Conservation (phyloP, 2,797 vertebrate genomes). For the Myripristis murdjan region DNA sequence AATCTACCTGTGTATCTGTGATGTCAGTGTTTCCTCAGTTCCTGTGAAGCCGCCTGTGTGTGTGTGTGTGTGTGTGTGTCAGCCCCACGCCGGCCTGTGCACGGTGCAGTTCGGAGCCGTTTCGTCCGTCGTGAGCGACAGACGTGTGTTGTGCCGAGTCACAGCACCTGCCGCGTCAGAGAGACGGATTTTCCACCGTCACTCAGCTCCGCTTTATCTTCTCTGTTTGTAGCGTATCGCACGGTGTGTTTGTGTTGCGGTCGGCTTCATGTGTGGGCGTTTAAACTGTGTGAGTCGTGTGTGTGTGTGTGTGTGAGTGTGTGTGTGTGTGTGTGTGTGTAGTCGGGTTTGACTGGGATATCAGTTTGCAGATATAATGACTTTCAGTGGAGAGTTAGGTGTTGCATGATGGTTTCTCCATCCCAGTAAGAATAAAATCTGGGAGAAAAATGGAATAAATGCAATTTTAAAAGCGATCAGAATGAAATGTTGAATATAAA, state of each 20-base stretch:
- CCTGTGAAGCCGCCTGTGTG: neutral
- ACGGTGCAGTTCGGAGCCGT: conserved; percentile 44
- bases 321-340: neutral
- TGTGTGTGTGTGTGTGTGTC: conserved; percentile 26
- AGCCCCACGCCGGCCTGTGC: conserved; percentile 16
- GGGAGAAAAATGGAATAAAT: no score
- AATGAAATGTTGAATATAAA: no score
- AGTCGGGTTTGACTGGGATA: neutral
- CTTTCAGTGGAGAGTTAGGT: no score
- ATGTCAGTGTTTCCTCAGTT: conserved; percentile 15
- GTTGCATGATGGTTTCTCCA: no score
- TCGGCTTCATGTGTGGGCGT: conserved; percentile 60
- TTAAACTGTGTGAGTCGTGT: neutral
- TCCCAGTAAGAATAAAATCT: no score
- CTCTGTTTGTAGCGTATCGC: conserved; percentile 56
- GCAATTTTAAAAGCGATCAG: no score
- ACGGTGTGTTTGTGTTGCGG: conserved; percentile 61
- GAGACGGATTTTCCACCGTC: conserved; percentile 62
- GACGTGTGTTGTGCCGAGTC: conserved; percentile 54
- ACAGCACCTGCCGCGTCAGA: conserved; percentile 65
- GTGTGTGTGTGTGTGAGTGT: conserved; percentile 3
- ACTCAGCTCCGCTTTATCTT: conserved; percentile 65
- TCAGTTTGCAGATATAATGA: no score
- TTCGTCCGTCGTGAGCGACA: conserved; percentile 43
- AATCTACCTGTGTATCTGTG: conserved; percentile 2